Evolutionary conservation across 2,888 invertebrate species (phyloP).

Genomic region (Gasteruption jaculator): DNA sequence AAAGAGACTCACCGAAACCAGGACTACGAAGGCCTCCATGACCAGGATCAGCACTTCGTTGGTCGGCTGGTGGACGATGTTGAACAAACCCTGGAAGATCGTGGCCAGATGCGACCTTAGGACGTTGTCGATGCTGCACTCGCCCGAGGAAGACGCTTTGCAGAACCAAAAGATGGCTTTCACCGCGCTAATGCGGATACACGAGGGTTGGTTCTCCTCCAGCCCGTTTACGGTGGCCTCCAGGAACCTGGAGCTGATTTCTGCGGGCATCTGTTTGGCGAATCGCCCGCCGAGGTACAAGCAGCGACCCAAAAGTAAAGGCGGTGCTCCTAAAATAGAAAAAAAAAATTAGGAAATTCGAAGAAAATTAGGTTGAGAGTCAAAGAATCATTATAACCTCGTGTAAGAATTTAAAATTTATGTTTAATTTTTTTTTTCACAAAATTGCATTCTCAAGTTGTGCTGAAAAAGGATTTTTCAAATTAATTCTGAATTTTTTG

Average conservation of each 20-base stretch:
- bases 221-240: constrained; percentile 57
- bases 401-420: too few relatives aligned
- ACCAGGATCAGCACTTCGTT: constrained; percentile 41
- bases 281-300: constrained; percentile 57
- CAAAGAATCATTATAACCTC: too few relatives aligned
- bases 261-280: constrained; percentile 52
- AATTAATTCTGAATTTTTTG: too few relatives aligned
- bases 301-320: constrained; percentile 57
- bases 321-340: constrained; percentile 46
- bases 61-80: constrained; percentile 38
- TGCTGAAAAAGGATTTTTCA: too few relatives aligned
- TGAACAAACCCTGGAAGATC: constrained; percentile 45
- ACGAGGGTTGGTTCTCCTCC: constrained; percentile 54
- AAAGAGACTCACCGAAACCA: constrained; percentile 44
- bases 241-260: constrained; percentile 52
- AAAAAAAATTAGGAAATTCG: constrained; percentile 9
- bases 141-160: constrained; percentile 32
- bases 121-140: constrained; percentile 32
- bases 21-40: constrained; percentile 41
- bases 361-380: not conserved
- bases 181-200: constrained; percentile 57
- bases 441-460: too few relatives aligned
- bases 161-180: constrained; percentile 54
- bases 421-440: too few relatives aligned
- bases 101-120: constrained; percentile 40